Evolutionary conservation across 2,888 invertebrate genomes (phyloP), one percentile per base, ranked within the genome.

Genomic region (Athalia circularis): DNA sequence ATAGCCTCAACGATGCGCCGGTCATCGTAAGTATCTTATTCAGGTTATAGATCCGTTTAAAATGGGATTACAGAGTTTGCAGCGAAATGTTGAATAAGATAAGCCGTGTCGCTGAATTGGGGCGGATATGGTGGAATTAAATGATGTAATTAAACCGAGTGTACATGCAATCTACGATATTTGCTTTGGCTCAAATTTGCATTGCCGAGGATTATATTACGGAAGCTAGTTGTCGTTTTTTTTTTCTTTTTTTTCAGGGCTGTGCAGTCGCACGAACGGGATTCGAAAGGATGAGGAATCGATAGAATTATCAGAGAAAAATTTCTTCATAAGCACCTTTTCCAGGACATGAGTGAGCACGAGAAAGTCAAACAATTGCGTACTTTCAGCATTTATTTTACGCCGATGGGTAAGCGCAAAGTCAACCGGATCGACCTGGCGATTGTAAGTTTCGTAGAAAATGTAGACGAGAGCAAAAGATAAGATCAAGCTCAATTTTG

Each of bases 171-270:
- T 15, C 67, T 1, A 65, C 50, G 67, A 67, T 67, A 67, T 67
- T 67, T 50, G 48, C 45, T 48, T 65, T 48, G n/a, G 65, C 48
- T 65, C 9, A 6, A 43, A 67, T 67, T 67, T 67, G 67, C 50
- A 67, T 67, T 50, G 48, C 50, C 67, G 67, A 13, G 67, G 67
- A 67, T 67, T 67, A 50, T 50, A 50, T 50, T 48, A 67, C 50
- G 9, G 29, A 29, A 29, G 67, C 67, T 67, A 67, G 67, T 67
- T 50, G 67, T 29, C 29, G 29, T 29, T 29, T 67, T 67, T 48
- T 67, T 50, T 67, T 9, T 6, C 15, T 67, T 9, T 5, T 29
- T 29, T 29, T 29, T 29, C 29, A 29, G 29, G 29, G 2, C 29
- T 29, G n/a, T n/a, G 29, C 1, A 29, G 29, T 29, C 29, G 2